Conservation (phyloP, 2,113 vertebrate species). For the Varanus salvator region DNA sequence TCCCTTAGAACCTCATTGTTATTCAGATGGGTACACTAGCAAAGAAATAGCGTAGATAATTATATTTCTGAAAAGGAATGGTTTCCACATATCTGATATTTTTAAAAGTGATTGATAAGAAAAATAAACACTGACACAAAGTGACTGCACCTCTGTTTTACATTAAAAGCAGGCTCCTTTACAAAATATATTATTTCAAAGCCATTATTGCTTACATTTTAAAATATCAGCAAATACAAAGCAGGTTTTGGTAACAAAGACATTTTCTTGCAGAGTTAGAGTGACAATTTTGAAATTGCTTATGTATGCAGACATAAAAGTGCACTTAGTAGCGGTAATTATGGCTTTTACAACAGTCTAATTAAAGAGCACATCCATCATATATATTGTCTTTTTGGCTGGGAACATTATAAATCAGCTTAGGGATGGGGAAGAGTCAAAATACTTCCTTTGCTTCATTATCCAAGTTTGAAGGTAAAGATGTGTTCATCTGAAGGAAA, state of each 20-base stretch:
- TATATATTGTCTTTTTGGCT: conserved; percentile 41
- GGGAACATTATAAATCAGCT: conserved; percentile 54
- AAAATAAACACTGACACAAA: conserved; percentile 20
- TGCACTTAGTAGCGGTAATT: conserved; percentile 64
- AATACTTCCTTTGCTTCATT: background rate
- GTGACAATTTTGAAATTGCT: conserved; percentile 44
- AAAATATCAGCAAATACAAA: background rate
- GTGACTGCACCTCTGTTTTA: conserved; percentile 31
- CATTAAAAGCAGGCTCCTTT: conserved; percentile 7
- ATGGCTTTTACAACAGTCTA: conserved; percentile 55
- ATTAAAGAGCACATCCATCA: conserved; percentile 60
- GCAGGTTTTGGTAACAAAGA: conserved; percentile 37
- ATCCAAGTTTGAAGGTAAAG: conserved; percentile 42
- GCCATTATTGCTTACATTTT: conserved; percentile 30
- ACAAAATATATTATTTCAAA: conserved; percentile 34
- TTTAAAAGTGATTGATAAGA: conserved; percentile 20
- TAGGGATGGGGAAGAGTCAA: conserved; percentile 22
- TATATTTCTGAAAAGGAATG: conserved; percentile 17
- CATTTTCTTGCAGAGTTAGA: conserved; percentile 30
- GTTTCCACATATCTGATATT: conserved; percentile 16
- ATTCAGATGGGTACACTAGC: conserved; percentile 22
- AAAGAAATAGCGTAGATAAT: conserved; percentile 4
- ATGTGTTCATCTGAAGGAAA: conserved; percentile 15
- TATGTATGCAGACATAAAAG: conserved; percentile 59
- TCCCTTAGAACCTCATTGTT: conserved; percentile 39